These are phyloP conservation scores for Lomographa bimaculata DNA, from an alignment of 2,888 invertebrate species.

Conservation along the genomic window DNA sequence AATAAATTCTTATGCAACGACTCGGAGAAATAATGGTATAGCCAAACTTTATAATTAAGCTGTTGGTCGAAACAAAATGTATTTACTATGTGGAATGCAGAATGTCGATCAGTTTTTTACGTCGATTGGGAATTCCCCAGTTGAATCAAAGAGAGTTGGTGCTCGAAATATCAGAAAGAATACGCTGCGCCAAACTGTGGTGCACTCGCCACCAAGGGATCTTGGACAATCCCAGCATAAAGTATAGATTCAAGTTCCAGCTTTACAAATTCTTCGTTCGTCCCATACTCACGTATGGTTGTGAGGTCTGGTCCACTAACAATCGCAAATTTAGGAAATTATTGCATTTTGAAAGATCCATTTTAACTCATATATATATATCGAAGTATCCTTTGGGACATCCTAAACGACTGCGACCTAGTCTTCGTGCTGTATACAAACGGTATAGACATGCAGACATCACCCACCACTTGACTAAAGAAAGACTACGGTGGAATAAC, in stretches of 20 bases:
- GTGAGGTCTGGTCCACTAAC: slow-evolving; percentile 56
- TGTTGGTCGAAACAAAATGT: too few species aligned
- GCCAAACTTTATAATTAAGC: too few species aligned
- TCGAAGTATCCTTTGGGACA: slow-evolving; percentile 48
- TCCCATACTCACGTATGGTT: slow-evolving; percentile 60
- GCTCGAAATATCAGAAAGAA: slow-evolving; percentile 47
- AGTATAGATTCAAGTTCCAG: slow-evolving; percentile 44
- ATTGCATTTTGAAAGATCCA: slow-evolving; percentile 45
- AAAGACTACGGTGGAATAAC: slow-evolving; percentile 46
- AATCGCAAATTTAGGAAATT: slow-evolving; percentile 37
- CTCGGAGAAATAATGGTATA: too few species aligned
- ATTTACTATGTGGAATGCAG: too few species aligned
- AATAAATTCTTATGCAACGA: too few species aligned
- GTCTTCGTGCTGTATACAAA: slow-evolving; percentile 40
- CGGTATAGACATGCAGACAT: slow-evolving; percentile 41
- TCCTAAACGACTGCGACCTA: slow-evolving; percentile 44
- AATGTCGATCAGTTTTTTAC: slow-evolving; percentile 21
- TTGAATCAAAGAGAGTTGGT: slow-evolving; percentile 36
- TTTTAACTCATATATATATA: slow-evolving; percentile 55
- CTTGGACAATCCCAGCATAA: slow-evolving; percentile 42
- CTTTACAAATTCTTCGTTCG: slow-evolving; percentile 54
- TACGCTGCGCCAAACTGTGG: slow-evolving; percentile 55
- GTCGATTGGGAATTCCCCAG: slow-evolving; percentile 36
- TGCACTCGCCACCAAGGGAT: slow-evolving; percentile 45
- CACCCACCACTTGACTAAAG: slow-evolving; percentile 44